Percentiles rank a stretch among this genome's conserved stretches.
Conservation (phyloP, 2,888 invertebrate species). For the Gandaritis pyraliata region DNA sequence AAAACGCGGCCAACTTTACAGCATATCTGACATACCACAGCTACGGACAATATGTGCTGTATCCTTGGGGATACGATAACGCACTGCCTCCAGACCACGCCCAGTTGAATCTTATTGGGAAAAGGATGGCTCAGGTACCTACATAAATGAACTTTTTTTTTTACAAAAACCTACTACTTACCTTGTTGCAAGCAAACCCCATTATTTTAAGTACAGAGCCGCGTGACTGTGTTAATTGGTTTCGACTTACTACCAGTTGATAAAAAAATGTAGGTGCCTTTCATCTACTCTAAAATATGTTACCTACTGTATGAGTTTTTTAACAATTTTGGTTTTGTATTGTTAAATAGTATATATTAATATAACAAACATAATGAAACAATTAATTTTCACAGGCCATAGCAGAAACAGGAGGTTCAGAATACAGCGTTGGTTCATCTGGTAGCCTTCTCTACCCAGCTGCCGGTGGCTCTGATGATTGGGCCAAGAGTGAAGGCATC, state of each 20-base stretch:
- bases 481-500: constrained; percentile 94
- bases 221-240: no score
- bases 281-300: no score
- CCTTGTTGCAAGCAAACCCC: no score
- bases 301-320: no score
- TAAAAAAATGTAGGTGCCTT: no score
- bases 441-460: constrained; percentile 92
- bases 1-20: constrained; percentile 83
- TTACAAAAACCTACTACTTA: no score
- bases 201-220: no score
- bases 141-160: no score
- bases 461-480: constrained; percentile 94
- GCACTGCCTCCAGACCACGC: constrained; percentile 88
- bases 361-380: not conserved
- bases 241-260: no score
- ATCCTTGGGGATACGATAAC: constrained; percentile 94
- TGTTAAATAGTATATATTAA: no score
- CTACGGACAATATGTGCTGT: constrained; percentile 93
- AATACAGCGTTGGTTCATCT: constrained; percentile 90
- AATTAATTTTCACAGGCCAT: constrained; percentile 78
- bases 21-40: constrained; percentile 93
- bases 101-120: constrained; percentile 88
- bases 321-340: no score
- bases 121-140: constrained; percentile 87
- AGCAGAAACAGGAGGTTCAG: constrained; percentile 82